phyloP scores from a whole-genome alignment of 2,113 vertebrate genomes.

The Rhabdornis inornatus region DNA sequence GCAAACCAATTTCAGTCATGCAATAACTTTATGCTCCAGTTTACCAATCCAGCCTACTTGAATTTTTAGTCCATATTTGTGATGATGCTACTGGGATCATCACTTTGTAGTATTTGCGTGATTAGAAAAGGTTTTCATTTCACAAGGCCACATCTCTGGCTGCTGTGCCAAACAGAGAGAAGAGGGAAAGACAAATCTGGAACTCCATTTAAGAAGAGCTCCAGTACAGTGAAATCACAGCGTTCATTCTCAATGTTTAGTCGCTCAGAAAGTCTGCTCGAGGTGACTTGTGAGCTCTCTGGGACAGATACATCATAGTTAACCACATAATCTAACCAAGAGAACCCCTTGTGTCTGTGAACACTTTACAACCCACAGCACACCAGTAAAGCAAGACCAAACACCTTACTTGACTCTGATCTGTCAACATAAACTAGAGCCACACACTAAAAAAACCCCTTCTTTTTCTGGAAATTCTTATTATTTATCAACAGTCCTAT shows the following conservation, averaged over 20 bases:
- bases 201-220: not conserved
- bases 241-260: not conserved
- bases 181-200: not conserved
- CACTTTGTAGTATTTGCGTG: not conserved
- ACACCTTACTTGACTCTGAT: fast-evolving
- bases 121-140: not conserved
- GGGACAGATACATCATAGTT: not conserved
- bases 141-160: not conserved
- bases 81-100: not conserved
- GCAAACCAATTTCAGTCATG: not conserved
- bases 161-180: not conserved
- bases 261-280: not conserved
- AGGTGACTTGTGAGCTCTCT: not conserved
- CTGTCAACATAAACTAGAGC: not conserved
- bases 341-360: not conserved
- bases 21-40: not conserved
- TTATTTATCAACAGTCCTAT: not conserved
- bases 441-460: not conserved
- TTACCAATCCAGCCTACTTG: not conserved
- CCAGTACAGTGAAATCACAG: not conserved
- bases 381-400: not conserved
- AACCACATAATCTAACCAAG: not conserved
- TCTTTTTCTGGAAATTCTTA: not conserved
- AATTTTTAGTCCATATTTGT: not conserved
- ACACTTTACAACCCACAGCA: not conserved